Percentiles rank a stretch among this genome's conserved stretches.
Evolutionary conservation across 2,113 vertebrate genomes (phyloP).

Genomic region (Lucifuga dentata): DNA sequence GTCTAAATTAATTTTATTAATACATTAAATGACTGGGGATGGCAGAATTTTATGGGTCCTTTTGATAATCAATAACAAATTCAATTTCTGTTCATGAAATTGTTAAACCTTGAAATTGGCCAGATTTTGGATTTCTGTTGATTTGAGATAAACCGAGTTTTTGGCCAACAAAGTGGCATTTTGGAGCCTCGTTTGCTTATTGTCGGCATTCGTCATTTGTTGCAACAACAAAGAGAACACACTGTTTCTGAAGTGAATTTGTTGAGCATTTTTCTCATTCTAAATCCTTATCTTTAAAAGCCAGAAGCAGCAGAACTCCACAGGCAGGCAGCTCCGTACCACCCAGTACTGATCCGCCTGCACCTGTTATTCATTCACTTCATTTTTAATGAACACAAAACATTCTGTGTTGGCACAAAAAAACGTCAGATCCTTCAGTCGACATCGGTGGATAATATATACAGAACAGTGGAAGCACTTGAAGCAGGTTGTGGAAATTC

Average conservation of each 20-base stretch:
- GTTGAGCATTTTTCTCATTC: background rate
- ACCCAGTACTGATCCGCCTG: conserved; percentile 53
- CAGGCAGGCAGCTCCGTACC: conserved; percentile 35
- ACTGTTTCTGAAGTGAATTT: conserved; percentile 21
- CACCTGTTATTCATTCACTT: conserved; percentile 73
- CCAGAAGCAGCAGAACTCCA: conserved; percentile 25
- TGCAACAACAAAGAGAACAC: conserved; percentile 16
- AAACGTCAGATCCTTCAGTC: conserved; percentile 55
- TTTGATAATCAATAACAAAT: conserved; percentile 55
- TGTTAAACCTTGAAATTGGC: conserved; percentile 43
- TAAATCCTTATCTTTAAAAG: conserved; percentile 51
- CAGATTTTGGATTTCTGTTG: conserved; percentile 40
- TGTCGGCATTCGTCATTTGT: conserved; percentile 28
- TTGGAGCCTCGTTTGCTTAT: conserved; percentile 28
- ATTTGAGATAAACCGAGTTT: conserved; percentile 40
- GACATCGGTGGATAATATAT: conserved; percentile 64
- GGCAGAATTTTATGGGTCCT: conserved; percentile 22
- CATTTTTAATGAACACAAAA: conserved; percentile 78
- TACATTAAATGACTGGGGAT: conserved; percentile 33
- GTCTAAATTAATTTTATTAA: conserved; percentile 28
- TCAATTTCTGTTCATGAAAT: conserved; percentile 44
- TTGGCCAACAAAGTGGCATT: conserved; percentile 16
- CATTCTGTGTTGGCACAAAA: conserved; percentile 50
- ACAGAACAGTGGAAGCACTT: conserved; percentile 31
- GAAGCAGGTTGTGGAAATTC: conserved; percentile 20